Conservation (phyloP, 2,113 vertebrate genomes). For the rat (Rattus norvegicus) region DNA sequence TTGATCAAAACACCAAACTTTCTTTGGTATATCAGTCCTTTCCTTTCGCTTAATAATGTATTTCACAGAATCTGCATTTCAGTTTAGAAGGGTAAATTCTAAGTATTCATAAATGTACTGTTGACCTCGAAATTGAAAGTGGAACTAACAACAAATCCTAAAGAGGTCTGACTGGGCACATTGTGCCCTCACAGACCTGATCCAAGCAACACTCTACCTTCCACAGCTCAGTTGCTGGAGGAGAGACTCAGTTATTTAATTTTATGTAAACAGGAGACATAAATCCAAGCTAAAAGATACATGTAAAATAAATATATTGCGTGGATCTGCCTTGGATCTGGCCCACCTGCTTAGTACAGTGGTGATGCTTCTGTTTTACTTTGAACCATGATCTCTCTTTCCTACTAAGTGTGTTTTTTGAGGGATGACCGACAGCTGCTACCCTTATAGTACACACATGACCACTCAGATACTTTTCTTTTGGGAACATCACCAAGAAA, state of each 20-base stretch:
- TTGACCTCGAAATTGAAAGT: constrained; percentile 45
- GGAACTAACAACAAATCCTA: neutral
- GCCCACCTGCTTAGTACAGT: neutral
- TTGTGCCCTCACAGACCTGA: neutral
- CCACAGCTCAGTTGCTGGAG: neutral
- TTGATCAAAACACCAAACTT: neutral
- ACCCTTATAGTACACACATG: neutral
- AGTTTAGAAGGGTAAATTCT: constrained; percentile 9
- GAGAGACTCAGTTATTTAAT: constrained; percentile 2
- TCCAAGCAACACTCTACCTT: neutral
- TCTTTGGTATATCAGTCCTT: neutral
- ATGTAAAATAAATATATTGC: neutral
- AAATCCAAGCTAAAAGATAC: neutral
- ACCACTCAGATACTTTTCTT: constrained; percentile 7
- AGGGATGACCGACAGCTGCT: neutral
- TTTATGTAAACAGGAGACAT: neutral
- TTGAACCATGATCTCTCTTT: neutral
- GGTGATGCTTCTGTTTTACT: neutral
- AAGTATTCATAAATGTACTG: neutral
- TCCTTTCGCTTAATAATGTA: neutral
- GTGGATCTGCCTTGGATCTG: neutral
- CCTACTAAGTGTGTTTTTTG: neutral
- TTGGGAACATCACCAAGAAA: neutral
- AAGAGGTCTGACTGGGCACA: neutral
- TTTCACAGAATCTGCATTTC: neutral